Evolutionary conservation across 2,113 vertebrate genomes (phyloP).

Genomic region (Tricholaema leucomelas): DNA sequence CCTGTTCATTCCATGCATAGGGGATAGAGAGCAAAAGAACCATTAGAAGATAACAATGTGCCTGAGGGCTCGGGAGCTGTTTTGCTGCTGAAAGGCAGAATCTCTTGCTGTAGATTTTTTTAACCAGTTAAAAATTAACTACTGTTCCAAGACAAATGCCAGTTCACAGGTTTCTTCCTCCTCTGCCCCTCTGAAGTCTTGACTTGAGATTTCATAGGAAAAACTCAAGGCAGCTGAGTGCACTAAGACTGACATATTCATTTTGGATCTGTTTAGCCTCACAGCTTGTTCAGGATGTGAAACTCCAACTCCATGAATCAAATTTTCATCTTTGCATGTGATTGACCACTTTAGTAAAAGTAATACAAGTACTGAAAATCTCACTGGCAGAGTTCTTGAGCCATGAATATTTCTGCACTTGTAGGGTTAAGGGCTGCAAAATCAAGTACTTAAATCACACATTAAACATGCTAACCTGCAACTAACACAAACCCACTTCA

Average conservation of each 20-base stretch:
- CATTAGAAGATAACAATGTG: not conserved
- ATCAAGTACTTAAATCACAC: not conserved
- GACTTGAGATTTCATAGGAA: not conserved
- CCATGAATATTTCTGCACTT: not conserved
- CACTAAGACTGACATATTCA: not conserved
- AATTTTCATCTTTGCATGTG: not conserved
- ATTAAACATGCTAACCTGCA: not conserved
- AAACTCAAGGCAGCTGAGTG: not conserved
- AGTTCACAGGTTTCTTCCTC: not conserved
- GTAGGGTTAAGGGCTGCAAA: not conserved
- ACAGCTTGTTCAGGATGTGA: not conserved
- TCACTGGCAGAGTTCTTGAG: not conserved
- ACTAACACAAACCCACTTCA: not conserved
- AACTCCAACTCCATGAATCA: not conserved
- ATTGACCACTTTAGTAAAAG: not conserved
- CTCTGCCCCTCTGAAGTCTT: not conserved
- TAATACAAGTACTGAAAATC: not conserved
- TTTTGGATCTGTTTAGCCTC: not conserved
- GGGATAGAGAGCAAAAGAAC: not conserved
- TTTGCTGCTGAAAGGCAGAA: not conserved
- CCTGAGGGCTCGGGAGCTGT: not conserved
- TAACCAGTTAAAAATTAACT: conserved; percentile 30
- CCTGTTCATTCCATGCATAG: not conserved
- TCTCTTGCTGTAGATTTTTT: not conserved
- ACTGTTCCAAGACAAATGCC: not conserved